These are phyloP conservation scores for Erethizon dorsatum DNA, from an alignment of 2,797 vertebrate species.

Conservation along the genomic window DNA sequence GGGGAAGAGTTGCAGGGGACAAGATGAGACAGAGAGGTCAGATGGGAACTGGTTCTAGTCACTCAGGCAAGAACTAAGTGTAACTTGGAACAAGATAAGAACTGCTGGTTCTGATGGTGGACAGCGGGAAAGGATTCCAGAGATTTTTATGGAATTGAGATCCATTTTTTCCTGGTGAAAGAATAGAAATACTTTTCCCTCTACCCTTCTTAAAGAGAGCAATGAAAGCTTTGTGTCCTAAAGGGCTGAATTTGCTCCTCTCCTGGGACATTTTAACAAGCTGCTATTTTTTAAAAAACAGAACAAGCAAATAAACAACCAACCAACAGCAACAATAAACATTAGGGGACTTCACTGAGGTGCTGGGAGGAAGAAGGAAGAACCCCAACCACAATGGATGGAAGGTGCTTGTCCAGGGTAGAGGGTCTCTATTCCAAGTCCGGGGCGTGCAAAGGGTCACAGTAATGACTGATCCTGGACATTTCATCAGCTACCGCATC, in stretches of 20 bases:
- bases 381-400: neutral
- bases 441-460: neutral
- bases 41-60: neutral
- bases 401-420: neutral
- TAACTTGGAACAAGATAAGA: neutral
- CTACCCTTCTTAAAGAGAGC: neutral
- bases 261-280: neutral
- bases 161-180: conserved; percentile 18
- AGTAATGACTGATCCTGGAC: neutral
- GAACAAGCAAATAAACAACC: neutral
- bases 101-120: neutral
- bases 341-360: neutral
- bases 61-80: neutral
- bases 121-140: neutral
- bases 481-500: neutral
- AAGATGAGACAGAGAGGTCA: neutral
- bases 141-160: neutral
- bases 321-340: neutral
- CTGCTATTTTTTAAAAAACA: neutral
- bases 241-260: neutral
- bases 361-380: neutral
- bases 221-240: conserved; percentile 15
- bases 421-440: neutral
- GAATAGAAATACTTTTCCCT: neutral
- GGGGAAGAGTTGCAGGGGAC: neutral